Evolutionary conservation across 1,140 invertebrate species (phyloP).

Genomic region (Drosophila setifemur): DNA sequence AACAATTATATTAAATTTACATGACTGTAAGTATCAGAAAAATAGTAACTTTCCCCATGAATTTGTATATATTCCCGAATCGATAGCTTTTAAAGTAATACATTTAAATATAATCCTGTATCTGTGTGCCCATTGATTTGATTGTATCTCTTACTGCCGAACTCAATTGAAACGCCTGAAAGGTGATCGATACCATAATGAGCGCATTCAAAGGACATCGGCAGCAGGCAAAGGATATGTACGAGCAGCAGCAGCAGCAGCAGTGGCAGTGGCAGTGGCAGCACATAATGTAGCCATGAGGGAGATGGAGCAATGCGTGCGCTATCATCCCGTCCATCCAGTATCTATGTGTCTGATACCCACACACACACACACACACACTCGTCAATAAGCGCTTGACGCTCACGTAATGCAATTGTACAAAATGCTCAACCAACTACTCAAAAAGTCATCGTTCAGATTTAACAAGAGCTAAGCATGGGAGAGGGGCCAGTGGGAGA

Average conservation of each 20-base stretch:
- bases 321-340: slow-evolving; percentile 28
- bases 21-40: too few species aligned
- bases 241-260: background rate
- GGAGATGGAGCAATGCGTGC: slow-evolving; percentile 64
- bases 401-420: slow-evolving; percentile 76
- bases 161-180: slow-evolving; percentile 50
- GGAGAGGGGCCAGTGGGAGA: background rate
- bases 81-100: background rate
- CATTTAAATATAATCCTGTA: slow-evolving; percentile 21
- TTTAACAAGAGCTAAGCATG: slow-evolving; percentile 67
- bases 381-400: slow-evolving; percentile 15
- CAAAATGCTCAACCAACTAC: slow-evolving; percentile 78
- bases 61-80: too few species aligned
- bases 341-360: slow-evolving; percentile 35
- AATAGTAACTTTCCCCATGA: too few species aligned
- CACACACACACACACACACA: background rate
- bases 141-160: slow-evolving; percentile 39
- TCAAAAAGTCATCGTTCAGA: slow-evolving; percentile 82
- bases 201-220: slow-evolving; percentile 37
- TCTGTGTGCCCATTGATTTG: slow-evolving; percentile 17
- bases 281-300: slow-evolving; percentile 40
- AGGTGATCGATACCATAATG: slow-evolving; percentile 66
- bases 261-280: background rate
- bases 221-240: background rate
- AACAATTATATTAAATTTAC: too few species aligned